Percentiles rank a stretch among this genome's conserved stretches.
phyloP scores from a whole-genome alignment of 2,888 invertebrate species.

The Fragum sueziense region DNA sequence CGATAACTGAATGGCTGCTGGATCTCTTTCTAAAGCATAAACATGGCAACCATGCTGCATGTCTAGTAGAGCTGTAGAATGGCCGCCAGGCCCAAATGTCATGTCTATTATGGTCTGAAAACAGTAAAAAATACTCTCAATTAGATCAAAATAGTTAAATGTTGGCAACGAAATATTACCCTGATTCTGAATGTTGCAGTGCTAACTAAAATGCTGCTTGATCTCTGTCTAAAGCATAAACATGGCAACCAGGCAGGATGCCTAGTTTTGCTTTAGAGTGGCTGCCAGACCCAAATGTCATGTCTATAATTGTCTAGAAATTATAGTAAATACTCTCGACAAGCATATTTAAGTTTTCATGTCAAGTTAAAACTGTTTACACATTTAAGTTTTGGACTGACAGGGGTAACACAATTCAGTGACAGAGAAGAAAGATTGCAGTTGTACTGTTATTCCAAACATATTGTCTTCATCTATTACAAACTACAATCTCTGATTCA shows the following conservation, averaged over 20 bases:
- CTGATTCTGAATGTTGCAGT: neutral
- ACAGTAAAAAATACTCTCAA: neutral
- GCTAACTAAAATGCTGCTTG: slow-evolving; percentile 88
- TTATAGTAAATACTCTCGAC: too few relatives aligned
- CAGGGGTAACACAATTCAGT: too few relatives aligned
- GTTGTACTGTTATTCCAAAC: too few relatives aligned
- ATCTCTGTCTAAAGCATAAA: slow-evolving; percentile 94
- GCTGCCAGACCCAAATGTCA: slow-evolving; percentile 98
- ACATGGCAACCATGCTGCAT: slow-evolving; percentile 87
- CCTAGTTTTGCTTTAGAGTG: slow-evolving; percentile 91
- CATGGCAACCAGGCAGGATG: slow-evolving; percentile 86
- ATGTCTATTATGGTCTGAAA: slow-evolving; percentile 89
- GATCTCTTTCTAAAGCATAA: slow-evolving; percentile 94
- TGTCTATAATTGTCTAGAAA: slow-evolving; percentile 88
- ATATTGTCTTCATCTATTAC: too few relatives aligned
- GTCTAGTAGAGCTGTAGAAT: slow-evolving; percentile 89
- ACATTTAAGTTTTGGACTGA: too few relatives aligned
- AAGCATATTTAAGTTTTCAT: too few relatives aligned
- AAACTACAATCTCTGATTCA: too few relatives aligned
- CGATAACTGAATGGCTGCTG: slow-evolving; percentile 87
- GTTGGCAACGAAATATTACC: too few relatives aligned
- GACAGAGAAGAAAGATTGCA: too few relatives aligned
- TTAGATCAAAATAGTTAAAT: too few relatives aligned
- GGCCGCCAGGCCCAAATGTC: slow-evolving; percentile 98
- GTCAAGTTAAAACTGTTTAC: too few relatives aligned